phyloP scores from a whole-genome alignment of 2,113 vertebrate species.

The Charadrius vociferus region DNA sequence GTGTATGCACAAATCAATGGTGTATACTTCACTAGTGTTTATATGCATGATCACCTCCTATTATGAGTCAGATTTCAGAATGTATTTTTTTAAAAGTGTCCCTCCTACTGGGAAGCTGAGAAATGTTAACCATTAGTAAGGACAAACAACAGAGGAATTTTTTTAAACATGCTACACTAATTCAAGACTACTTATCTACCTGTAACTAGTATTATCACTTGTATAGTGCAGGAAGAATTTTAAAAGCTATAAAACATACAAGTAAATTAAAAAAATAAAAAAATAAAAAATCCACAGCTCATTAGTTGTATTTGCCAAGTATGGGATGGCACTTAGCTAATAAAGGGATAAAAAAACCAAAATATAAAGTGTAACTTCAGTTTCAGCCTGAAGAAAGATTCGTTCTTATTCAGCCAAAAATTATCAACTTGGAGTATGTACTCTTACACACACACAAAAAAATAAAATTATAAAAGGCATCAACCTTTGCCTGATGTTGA shows the following conservation, averaged over 20 bases:
- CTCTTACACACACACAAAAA: background rate
- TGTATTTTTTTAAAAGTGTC: background rate
- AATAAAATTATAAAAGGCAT: background rate
- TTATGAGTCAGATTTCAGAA: background rate
- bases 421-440: background rate
- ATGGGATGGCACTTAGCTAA: background rate
- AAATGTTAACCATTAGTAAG: background rate
- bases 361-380: background rate
- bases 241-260: background rate
- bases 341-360: background rate
- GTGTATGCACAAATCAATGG: background rate
- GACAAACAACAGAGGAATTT: background rate
- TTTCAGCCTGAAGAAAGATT: background rate
- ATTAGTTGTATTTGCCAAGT: background rate
- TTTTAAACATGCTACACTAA: background rate
- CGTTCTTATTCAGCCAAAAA: background rate
- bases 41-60: background rate
- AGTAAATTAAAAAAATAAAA: background rate
- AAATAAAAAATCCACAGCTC: background rate
- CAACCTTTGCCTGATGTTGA: conserved; percentile 90
- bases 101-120: background rate
- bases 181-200: background rate
- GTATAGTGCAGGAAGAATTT: background rate
- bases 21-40: background rate
- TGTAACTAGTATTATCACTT: background rate